Conservation (phyloP, 2,113 vertebrate species). For the Serilophus lunatus region DNA sequence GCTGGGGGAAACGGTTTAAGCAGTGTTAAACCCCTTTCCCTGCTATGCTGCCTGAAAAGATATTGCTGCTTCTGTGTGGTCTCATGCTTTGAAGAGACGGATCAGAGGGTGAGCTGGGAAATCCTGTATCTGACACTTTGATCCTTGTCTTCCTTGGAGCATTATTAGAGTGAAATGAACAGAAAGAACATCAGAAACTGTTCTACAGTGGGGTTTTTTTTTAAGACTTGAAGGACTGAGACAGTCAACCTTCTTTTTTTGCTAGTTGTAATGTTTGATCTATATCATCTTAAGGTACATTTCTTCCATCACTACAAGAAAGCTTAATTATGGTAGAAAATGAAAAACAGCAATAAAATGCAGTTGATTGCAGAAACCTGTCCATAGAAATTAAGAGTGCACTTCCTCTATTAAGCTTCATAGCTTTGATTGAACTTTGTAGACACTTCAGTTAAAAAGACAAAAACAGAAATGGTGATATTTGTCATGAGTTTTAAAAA, state of each 20-base stretch:
- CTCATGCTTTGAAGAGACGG: background rate
- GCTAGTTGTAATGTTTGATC: background rate
- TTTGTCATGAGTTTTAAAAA: background rate
- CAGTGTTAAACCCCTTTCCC: background rate
- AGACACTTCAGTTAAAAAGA: background rate
- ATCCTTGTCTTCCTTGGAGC: background rate
- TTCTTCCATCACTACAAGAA: background rate
- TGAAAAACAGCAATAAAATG: background rate
- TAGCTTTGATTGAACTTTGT: background rate
- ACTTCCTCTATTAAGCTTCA: background rate
- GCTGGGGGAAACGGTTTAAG: background rate
- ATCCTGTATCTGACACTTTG: background rate
- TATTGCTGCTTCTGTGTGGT: background rate
- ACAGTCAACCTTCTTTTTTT: background rate
- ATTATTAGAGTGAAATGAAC: background rate
- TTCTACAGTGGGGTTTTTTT: background rate
- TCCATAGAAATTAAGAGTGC: background rate
- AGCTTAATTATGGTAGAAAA: background rate
- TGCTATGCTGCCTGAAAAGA: background rate
- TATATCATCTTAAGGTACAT: background rate
- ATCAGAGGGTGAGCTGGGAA: background rate
- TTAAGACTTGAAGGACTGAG: background rate
- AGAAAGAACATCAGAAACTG: background rate
- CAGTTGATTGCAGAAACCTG: fast-evolving
- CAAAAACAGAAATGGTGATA: background rate